Evolutionary conservation across 2,113 vertebrate species (phyloP).

Genomic region (Grammomys dolichurus): DNA sequence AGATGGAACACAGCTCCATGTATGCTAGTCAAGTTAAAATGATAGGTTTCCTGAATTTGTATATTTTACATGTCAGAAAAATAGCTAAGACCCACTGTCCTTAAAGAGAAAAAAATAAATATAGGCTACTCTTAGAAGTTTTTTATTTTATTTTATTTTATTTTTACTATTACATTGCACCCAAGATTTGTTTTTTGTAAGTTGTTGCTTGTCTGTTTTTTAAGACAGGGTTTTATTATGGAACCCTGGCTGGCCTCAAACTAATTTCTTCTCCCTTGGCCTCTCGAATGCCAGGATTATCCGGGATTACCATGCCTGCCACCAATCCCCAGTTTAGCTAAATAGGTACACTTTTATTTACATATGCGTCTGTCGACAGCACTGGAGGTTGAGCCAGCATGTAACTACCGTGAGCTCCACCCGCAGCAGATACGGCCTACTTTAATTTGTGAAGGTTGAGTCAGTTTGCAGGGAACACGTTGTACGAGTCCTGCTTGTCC

Average conservation of each 20-base stretch:
- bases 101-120: constrained; percentile 66
- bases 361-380: not conserved
- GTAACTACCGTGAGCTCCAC: not conserved
- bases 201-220: not conserved
- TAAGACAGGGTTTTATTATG: not conserved
- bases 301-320: not conserved
- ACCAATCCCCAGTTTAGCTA: not conserved
- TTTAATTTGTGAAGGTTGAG: constrained; percentile 29
- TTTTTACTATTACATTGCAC: constrained; percentile 11
- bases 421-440: not conserved
- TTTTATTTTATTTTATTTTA: too few relatives aligned
- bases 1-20: not conserved
- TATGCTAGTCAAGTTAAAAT: not conserved
- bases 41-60: constrained; percentile 23
- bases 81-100: not conserved
- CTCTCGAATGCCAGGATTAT: not conserved
- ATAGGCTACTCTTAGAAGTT: not conserved
- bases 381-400: not conserved
- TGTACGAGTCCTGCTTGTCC: not conserved
- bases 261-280: not conserved
- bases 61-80: constrained; percentile 25
- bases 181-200: constrained; percentile 14
- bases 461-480: not conserved
- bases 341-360: not conserved
- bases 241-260: not conserved